Evolutionary conservation across 2,113 vertebrate species (phyloP).

Genomic region (Sisor rabdophorus): DNA sequence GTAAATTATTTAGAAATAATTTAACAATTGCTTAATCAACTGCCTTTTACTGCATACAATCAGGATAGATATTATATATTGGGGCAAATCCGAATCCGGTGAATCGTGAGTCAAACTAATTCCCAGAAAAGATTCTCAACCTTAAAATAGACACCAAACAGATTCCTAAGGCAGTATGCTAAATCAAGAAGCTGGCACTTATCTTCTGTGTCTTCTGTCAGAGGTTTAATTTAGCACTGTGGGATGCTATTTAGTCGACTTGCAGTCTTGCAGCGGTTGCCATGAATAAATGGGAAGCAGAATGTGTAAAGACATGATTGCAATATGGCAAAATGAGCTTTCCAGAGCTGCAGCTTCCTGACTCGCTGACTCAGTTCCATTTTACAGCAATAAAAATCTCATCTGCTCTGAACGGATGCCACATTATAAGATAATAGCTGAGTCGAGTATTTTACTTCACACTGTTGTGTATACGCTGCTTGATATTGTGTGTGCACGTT

Average conservation of each 20-base stretch:
- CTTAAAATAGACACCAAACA: not conserved
- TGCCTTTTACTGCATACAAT: not conserved
- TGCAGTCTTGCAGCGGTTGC: not conserved
- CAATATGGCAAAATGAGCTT: conserved; percentile 29
- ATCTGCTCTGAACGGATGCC: conserved; percentile 31
- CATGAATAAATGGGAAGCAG: conserved; percentile 17
- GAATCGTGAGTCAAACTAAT: not conserved
- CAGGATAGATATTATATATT: not conserved
- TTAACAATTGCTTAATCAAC: not conserved
- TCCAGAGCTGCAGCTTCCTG: conserved; percentile 21
- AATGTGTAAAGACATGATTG: conserved; percentile 32
- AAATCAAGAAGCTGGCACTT: conserved; percentile 26
- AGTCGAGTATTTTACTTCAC: conserved; percentile 27
- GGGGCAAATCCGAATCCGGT: not conserved
- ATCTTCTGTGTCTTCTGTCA: not conserved
- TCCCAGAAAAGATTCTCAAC: not conserved
- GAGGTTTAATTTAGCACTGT: conserved; percentile 26
- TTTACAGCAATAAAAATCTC: conserved; percentile 37
- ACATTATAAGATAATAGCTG: conserved; percentile 38
- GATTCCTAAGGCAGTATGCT: conserved; percentile 5
- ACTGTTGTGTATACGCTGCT: not conserved
- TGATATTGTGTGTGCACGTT: conserved; percentile 9
- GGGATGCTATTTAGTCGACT: conserved; percentile 20
- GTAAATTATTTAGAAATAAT: not conserved
- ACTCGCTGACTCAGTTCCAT: conserved; percentile 36